phyloP scores from a whole-genome alignment of 2,113 vertebrate genomes.

The Casuarius casuarius region DNA sequence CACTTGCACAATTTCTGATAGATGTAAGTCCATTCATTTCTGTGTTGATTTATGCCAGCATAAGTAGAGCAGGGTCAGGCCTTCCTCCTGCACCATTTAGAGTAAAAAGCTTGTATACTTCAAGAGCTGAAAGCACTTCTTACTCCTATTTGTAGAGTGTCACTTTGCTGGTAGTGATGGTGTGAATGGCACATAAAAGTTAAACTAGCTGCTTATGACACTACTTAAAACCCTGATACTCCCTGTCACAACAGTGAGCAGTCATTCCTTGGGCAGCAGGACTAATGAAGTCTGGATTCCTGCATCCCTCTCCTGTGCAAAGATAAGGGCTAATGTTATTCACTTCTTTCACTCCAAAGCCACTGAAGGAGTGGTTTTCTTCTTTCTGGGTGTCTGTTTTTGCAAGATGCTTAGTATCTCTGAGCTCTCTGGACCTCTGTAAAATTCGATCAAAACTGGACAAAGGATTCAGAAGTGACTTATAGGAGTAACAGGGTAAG shows the following conservation, averaged over 20 bases:
- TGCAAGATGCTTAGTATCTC: not conserved
- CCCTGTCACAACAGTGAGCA: not conserved
- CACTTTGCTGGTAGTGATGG: not conserved
- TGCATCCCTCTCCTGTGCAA: not conserved
- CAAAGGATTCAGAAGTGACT: not conserved
- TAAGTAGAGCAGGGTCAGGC: slow-evolving; percentile 10
- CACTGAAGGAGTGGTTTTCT: not conserved
- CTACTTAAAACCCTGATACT: not conserved
- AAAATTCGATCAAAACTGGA: not conserved
- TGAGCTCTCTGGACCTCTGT: not conserved
- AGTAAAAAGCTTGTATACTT: slow-evolving; percentile 45
- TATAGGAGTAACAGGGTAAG: not conserved
- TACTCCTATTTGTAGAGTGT: slow-evolving; percentile 23
- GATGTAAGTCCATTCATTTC: not conserved
- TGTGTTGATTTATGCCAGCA: not conserved
- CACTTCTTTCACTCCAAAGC: not conserved
- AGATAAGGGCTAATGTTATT: not conserved
- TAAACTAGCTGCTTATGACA: not conserved
- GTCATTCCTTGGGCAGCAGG: not conserved
- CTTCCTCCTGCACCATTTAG: slow-evolving; percentile 13
- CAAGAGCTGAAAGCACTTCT: slow-evolving; percentile 39
- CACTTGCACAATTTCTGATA: not conserved
- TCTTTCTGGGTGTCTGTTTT: not conserved
- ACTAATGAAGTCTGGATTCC: not conserved
- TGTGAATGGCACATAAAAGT: slow-evolving; percentile 4